Conservation (phyloP, 1,140 invertebrate species). For the Drosophila murphyi region DNA sequence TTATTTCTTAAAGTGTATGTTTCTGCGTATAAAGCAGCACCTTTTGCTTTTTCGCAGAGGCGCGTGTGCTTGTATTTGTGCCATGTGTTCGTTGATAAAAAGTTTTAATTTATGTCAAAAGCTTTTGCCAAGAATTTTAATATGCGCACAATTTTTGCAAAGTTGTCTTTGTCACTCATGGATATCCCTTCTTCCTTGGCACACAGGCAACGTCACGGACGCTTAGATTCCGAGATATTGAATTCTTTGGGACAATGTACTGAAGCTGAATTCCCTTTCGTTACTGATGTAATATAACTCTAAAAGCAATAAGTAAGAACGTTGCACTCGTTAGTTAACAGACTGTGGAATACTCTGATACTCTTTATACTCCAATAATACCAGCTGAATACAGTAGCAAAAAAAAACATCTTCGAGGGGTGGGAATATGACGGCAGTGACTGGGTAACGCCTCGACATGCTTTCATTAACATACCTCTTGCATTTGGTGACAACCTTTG, state of each 20-base stretch:
- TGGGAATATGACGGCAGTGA: no score
- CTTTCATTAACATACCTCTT: no score
- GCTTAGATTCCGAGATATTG: conserved; percentile 34
- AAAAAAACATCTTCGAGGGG: no score
- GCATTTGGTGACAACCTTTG: no score
- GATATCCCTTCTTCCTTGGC: conserved; percentile 21
- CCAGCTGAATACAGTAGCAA: no score
- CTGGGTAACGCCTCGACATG: no score
- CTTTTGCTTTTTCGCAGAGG: conserved; percentile 8
- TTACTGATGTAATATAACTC: background rate
- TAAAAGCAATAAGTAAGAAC: background rate
- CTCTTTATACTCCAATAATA: no score
- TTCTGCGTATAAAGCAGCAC: background rate
- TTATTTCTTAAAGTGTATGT: conserved; percentile 1
- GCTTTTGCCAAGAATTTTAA: conserved; percentile 83
- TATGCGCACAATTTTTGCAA: conserved; percentile 81
- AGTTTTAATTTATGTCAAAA: conserved; percentile 84
- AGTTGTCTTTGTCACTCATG: conserved; percentile 60
- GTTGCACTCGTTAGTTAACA: no score
- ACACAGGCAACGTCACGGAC: background rate
- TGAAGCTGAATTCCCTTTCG: conserved; percentile 8
- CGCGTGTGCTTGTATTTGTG: conserved; percentile 6
- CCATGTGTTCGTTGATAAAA: conserved; percentile 52
- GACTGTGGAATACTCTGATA: no score
- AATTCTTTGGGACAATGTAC: conserved; percentile 41